A percentile compares a stretch with the other conserved stretches of the same genome.
phyloP scores from a whole-genome alignment of 2,888 invertebrate genomes.

The Agriotes lineatus region DNA sequence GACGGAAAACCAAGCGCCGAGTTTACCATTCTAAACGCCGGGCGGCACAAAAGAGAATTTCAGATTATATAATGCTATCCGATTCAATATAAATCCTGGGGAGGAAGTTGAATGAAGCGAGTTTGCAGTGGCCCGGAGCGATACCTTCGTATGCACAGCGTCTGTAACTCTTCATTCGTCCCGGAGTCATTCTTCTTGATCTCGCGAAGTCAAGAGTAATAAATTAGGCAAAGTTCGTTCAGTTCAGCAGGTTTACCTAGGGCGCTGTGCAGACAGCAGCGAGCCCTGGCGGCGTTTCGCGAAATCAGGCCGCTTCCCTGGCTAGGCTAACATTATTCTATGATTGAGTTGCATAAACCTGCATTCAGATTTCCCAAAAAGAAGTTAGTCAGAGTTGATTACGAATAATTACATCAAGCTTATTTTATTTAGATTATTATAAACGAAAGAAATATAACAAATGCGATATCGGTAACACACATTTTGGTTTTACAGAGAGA shows the following conservation, averaged over 20 bases:
- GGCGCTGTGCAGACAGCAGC: slow-evolving; percentile 35
- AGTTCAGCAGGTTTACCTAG: slow-evolving; percentile 55
- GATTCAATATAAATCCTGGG: slow-evolving; percentile 53
- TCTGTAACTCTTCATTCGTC: slow-evolving; percentile 57
- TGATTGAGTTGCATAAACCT: too few species aligned
- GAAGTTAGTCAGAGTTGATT: too few species aligned
- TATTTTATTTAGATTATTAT: too few species aligned
- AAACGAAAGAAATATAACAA: too few species aligned
- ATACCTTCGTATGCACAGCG: slow-evolving; percentile 51
- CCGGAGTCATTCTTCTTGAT: slow-evolving; percentile 59
- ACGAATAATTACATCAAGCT: too few species aligned
- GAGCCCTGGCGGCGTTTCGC: slow-evolving; percentile 23
- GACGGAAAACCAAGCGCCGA: neutral
- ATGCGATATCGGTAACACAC: too few species aligned
- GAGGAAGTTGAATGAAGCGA: slow-evolving; percentile 51
- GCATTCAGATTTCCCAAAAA: too few species aligned
- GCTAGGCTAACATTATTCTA: slow-evolving; percentile 13
- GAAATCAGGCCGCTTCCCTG: slow-evolving; percentile 23
- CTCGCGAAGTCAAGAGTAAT: slow-evolving; percentile 56
- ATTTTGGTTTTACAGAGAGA: too few species aligned
- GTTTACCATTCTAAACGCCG: neutral
- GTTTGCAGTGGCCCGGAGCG: slow-evolving; percentile 44
- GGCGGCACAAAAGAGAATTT: slow-evolving; percentile 34
- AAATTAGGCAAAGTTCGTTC: slow-evolving; percentile 57
- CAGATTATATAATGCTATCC: slow-evolving; percentile 41